A percentile compares a stretch with the other conserved stretches of the same genome.
Conservation (phyloP, 2,113 vertebrate species). For the Saccopteryx leptura region DNA sequence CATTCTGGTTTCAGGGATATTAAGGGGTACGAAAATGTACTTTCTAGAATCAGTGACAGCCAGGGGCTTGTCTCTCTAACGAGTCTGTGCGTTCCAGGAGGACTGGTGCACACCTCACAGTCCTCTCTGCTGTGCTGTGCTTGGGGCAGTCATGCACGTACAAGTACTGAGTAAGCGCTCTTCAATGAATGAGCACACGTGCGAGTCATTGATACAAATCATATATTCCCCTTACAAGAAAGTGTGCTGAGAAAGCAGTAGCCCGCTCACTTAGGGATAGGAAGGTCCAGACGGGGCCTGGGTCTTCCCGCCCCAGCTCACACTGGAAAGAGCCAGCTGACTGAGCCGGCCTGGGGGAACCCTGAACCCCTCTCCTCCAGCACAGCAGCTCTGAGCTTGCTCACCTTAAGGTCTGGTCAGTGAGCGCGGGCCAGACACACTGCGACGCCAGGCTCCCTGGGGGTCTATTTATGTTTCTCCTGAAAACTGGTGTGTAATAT, state of each 20-base stretch:
- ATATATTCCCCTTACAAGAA: not conserved
- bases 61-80: not conserved
- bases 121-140: not conserved
- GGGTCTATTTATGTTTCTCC: conserved; percentile 74
- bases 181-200: not conserved
- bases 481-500: conserved; percentile 78
- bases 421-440: conserved; percentile 46
- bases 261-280: not conserved
- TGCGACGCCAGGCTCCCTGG: not conserved
- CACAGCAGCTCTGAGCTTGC: not conserved
- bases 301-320: not conserved
- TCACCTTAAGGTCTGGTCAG: conserved; percentile 16
- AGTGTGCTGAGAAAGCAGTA: not conserved
- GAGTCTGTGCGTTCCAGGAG: not conserved
- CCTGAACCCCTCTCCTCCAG: not conserved
- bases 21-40: not conserved
- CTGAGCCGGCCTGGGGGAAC: no score
- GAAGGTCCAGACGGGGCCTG: not conserved
- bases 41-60: not conserved
- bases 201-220: not conserved
- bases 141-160: fast-evolving
- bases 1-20: not conserved
- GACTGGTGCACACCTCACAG: not conserved
- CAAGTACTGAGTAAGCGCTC: not conserved
- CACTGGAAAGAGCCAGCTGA: not conserved